Evolutionary conservation across 1,140 invertebrate species (phyloP), one percentile per base, ranked within the genome.

Genomic region (Pogonomyrmex californicus): DNA sequence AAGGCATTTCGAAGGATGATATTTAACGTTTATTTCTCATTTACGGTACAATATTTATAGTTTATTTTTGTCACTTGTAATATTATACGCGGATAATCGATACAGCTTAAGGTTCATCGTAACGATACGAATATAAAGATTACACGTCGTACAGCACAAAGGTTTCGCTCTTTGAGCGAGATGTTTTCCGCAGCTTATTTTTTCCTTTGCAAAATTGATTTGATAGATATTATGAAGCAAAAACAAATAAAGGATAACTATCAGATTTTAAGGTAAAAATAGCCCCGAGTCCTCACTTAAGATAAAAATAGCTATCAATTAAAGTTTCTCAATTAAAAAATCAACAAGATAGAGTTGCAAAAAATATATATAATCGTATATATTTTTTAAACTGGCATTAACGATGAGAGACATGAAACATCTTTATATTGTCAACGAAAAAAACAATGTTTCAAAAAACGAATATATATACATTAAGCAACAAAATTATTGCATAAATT

Each of bases 11-110:
- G 65, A 91, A 93, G 93, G 93, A 93, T 93, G 92, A 93, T 93
- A 88, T 89, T 94, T 93, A 92, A 87, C 87, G 76, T 94, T 93
- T 94, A 93, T 94, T 94, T 88, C 76, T 91, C 88, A 92, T 89
- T 93, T 93, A 94, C 91, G 90, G 76, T 93, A 93, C 91, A 94
- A 93, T 94, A 94, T 93, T 93, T 93, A 94, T 93, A 94, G 87
- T 78, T 92, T 94, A 93, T 81, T 92, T 93, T 81, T 92, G 88
- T 91, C 88, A 86, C 83, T 91, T 86, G 58, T 91, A 91, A 92
- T 92, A 90, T 92, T 88, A 93, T 93, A 93, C 86, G 93, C 87
- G 87, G 92, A 91, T 93, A 91, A 93, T 91, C 89, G 90, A 87
- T 92, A 93, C 62, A 93, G 88, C 83, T 93, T 91, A 91, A 91